These are phyloP conservation scores for Trypoxylon attenuatum DNA, from an alignment of 2,888 invertebrate species.

Conservation along the genomic window DNA sequence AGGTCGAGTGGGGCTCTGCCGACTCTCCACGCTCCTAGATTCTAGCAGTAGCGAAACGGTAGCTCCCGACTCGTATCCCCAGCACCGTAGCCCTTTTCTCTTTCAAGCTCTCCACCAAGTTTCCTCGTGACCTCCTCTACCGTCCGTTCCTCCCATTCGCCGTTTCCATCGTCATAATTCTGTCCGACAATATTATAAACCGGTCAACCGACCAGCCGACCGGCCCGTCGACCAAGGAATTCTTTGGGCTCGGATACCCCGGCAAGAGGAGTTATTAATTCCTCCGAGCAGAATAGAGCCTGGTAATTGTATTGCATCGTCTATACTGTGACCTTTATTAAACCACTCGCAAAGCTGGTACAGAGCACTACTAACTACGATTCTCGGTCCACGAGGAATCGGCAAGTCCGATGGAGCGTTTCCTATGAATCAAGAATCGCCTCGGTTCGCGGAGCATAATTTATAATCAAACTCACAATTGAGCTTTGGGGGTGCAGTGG, in stretches of 20 bases:
- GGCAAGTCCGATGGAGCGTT: too few species aligned
- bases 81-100: slow-evolving; percentile 2
- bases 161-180: slow-evolving; percentile 45
- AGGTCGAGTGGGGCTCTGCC: slow-evolving; percentile 51
- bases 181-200: slow-evolving; percentile 35
- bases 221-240: neutral
- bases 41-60: slow-evolving; percentile 21
- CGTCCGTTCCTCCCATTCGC: neutral
- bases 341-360: too few species aligned
- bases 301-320: neutral
- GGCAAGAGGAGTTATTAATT: neutral
- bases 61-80: neutral
- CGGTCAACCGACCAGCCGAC: neutral
- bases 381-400: too few species aligned
- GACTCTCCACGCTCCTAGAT: slow-evolving; percentile 29
- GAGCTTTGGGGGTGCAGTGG: too few species aligned
- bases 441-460: too few species aligned
- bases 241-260: neutral
- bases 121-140: slow-evolving; percentile 1
- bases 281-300: neutral
- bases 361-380: too few species aligned
- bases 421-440: too few species aligned
- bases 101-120: neutral
- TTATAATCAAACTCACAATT: too few species aligned
- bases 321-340: neutral